Conservation (phyloP, 2,113 vertebrate species). For the Vireo altiloquus region DNA sequence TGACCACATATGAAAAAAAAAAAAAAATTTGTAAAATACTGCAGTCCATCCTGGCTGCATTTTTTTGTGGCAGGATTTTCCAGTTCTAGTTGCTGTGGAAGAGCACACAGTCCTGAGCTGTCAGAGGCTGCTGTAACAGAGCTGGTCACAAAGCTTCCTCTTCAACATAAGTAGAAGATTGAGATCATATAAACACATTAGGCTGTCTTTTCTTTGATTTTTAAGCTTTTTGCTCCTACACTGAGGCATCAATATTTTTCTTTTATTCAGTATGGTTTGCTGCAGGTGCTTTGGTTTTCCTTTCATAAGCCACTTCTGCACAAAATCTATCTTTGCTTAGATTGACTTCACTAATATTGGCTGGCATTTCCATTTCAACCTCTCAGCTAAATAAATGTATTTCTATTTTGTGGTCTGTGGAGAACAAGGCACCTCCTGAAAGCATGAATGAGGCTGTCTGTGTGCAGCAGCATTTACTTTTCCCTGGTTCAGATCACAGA, state of each 20-base stretch:
- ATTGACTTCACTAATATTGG: conserved; percentile 31
- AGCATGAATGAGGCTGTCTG: background rate
- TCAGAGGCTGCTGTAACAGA: background rate
- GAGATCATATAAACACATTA: background rate
- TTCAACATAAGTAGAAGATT: background rate
- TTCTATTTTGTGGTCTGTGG: background rate
- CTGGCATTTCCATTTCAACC: conserved; percentile 22
- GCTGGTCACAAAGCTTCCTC: background rate
- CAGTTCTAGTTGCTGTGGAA: background rate
- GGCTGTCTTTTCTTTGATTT: background rate
- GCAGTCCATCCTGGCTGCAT: background rate
- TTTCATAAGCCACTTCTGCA: background rate
- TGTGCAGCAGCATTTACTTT: background rate
- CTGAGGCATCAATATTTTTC: background rate
- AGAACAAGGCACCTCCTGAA: background rate
- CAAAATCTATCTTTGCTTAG: conserved; percentile 31
- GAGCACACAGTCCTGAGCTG: background rate
- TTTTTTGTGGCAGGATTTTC: background rate
- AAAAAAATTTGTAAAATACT: background rate
- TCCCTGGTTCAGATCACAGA: background rate
- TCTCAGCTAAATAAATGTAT: conserved; percentile 31
- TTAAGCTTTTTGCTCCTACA: background rate
- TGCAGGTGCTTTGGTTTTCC: background rate
- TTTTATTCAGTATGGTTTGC: background rate
- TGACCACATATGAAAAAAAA: background rate